Conservation (phyloP, 2,113 vertebrate genomes). For the Cranoglanis bouderius region DNA sequence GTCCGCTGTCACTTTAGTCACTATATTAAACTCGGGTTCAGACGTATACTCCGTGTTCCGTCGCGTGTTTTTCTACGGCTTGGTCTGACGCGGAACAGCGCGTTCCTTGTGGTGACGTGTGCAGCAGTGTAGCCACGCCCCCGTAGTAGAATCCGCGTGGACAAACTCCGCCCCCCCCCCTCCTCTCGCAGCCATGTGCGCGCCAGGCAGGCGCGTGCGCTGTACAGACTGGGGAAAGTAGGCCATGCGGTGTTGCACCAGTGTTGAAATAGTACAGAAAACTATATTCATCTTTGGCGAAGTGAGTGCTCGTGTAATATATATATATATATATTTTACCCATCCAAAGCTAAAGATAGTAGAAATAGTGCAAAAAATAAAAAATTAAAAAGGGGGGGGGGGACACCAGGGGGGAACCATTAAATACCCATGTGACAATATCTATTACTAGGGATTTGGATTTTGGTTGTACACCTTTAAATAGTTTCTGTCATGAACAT, state of each 20-base stretch:
- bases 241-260: background rate
- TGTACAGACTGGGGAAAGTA: background rate
- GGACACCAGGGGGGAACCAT: too few relatives aligned
- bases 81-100: conserved; percentile 35
- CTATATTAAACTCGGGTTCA: background rate
- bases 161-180: conserved; percentile 59
- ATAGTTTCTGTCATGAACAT: background rate
- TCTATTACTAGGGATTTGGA: background rate
- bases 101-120: conserved; percentile 72
- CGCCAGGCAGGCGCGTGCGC: conserved; percentile 43
- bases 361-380: background rate
- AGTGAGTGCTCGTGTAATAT: background rate
- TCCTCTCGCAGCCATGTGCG: conserved; percentile 81
- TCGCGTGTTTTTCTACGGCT: background rate
- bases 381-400: too few relatives aligned
- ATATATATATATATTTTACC: background rate
- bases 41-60: background rate
- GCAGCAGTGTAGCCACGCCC: conserved; percentile 43
- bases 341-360: background rate
- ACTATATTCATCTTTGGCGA: background rate
- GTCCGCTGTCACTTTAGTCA: background rate
- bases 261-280: background rate
- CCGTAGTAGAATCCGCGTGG: conserved; percentile 41
- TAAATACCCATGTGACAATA: background rate
- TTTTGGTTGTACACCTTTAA: background rate